phyloP scores from a whole-genome alignment of 2,888 invertebrate species.

The Microctonus brassicae region DNA sequence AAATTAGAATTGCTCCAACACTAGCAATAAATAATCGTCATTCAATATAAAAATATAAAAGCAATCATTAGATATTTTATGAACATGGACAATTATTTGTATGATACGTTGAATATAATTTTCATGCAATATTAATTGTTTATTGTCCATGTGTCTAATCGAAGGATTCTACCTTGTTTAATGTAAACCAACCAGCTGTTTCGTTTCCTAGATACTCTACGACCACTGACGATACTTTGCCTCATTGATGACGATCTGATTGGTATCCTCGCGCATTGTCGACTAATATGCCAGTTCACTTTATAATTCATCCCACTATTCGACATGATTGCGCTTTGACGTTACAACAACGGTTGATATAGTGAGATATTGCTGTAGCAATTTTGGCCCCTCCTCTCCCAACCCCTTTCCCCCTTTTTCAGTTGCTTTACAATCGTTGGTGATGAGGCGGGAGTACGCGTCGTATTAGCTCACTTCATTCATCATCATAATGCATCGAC shows the following conservation, averaged over 20 bases:
- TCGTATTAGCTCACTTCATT: conserved; percentile 29
- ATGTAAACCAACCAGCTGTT: conserved; percentile 59
- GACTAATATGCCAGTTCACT: conserved; percentile 24
- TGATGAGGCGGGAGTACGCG: conserved; percentile 25
- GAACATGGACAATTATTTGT: conserved; percentile 2
- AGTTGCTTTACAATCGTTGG: conserved; percentile 27
- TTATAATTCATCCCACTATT: conserved; percentile 29
- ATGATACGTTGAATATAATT: conserved; percentile 33
- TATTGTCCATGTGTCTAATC: conserved; percentile 9
- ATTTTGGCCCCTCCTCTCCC: conserved; percentile 22
- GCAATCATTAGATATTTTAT: neutral
- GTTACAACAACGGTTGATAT: conserved; percentile 10
- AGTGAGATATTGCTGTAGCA: conserved; percentile 20
- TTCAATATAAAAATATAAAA: neutral
- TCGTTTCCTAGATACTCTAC: conserved; percentile 41
- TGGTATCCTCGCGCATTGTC: conserved; percentile 27
- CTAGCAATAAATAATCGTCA: neutral
- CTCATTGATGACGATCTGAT: conserved; percentile 37
- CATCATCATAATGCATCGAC: conserved; percentile 26
- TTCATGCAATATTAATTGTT: conserved; percentile 12
- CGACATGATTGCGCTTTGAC: conserved; percentile 35
- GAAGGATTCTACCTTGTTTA: conserved; percentile 51
- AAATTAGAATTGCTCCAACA: too few species aligned
- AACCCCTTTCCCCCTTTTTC: neutral
- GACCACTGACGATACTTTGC: conserved; percentile 33